Conservation (phyloP, 2,888 invertebrate species). For the Cephus spinipes region DNA sequence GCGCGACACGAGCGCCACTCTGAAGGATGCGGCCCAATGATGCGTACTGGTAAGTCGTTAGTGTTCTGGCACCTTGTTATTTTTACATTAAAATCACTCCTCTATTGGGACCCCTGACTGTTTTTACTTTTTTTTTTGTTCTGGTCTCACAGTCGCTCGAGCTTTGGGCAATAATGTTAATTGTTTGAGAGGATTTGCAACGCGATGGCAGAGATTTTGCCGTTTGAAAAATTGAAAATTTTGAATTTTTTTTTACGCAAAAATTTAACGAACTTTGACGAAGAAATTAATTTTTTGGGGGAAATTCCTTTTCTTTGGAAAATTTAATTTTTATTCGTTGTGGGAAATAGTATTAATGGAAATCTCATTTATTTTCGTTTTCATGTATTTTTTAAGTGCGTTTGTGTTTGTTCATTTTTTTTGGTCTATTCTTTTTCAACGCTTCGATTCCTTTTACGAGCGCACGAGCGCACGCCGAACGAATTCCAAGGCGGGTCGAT, state of each 20-base stretch:
- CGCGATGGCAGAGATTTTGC: background rate
- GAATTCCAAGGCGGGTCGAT: conserved; percentile 25
- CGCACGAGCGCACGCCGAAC: conserved; percentile 2
- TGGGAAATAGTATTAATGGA: background rate
- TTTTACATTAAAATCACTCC: conserved; percentile 58
- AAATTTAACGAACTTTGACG: background rate
- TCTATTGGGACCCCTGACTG: conserved; percentile 11
- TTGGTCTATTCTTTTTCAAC: background rate
- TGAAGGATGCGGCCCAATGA: conserved; percentile 51
- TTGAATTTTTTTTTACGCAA: background rate
- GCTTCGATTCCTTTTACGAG: conserved; percentile 6
- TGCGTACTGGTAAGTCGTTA: conserved; percentile 54
- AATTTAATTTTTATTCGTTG: background rate
- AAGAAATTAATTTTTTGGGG: background rate
- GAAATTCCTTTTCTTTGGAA: too few species aligned
- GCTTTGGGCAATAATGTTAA: conserved; percentile 35
- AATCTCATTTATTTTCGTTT: background rate
- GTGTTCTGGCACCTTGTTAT: conserved; percentile 53
- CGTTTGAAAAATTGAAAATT: background rate
- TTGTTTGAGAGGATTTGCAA: conserved; percentile 31
- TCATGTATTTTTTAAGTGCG: background rate
- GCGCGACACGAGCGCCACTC: conserved; percentile 38
- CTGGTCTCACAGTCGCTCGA: conserved; percentile 29
- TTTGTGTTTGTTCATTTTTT: background rate
- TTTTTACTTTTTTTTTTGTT: background rate